Evolutionary conservation across 2,888 invertebrate genomes (phyloP), one percentile per base, ranked within the genome.

Genomic region (Diachrysia chrysitis): DNA sequence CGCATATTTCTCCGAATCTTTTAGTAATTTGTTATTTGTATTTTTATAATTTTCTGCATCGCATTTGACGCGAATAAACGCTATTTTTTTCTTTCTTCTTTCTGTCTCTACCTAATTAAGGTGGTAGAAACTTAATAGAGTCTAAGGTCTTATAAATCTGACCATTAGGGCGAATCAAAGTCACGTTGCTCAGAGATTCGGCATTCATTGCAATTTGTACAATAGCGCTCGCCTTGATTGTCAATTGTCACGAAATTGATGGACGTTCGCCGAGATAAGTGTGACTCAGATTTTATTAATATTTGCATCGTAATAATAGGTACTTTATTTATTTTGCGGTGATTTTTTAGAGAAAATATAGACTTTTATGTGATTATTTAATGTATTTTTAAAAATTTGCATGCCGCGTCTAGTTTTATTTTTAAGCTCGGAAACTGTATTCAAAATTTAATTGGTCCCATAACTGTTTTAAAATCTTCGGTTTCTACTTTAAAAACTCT

Each of bases 191-290:
- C 48, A 4, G 48, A 51, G 48, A 21, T 51, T 51, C 48, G 48
- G 53, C 32, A 54, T 48, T 32, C 42, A 25, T 10, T 58, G 63
- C 58, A 58, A 54, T 55, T 63, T 64, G 54, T 53, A 48, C 70
- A 25, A 19, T n/a, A n/a, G 58, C 7, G 37, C 25, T 82, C 53
- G 67, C 72, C 84, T 83, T 83, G 79, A 75, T 83, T 69, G 71
- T 71, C 81, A 83, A 83, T 83, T 83, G 77, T 59, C 67, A 60
- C 32, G 57, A 63, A 83, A 76, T 73, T 81, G 73, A 73, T 70
- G 60, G 68, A 63, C 68, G 67, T 21, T 1, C 46, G 12, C 10
- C 32, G 64, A 56, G 66, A 60, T 32, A 32, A 12, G 1, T 9
- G 7, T 81, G 79, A 79, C 55, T 58, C 82, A 79, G 16, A n/a